These are phyloP conservation scores for Orthosia cruda DNA, from an alignment of 2,888 invertebrate species.

Conservation along the genomic window DNA sequence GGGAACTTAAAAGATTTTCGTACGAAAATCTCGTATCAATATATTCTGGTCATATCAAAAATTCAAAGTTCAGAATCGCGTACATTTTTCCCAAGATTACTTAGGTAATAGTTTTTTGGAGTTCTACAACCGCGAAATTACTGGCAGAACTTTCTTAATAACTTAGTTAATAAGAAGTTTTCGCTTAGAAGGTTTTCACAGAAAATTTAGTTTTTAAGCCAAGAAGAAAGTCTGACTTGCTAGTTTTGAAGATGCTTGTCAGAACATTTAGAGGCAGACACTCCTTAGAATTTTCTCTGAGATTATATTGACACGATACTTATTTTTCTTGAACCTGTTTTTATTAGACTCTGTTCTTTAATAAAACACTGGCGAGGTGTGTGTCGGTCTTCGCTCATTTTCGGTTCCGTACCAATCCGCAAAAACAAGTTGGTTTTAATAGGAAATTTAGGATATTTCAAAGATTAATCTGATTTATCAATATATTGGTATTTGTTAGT, in stretches of 20 bases:
- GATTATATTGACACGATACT: no score
- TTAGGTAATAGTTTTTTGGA: constrained; percentile 31
- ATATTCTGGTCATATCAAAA: constrained; percentile 34
- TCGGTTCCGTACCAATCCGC: no score
- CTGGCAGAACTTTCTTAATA: constrained; percentile 37
- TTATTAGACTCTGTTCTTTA: no score
- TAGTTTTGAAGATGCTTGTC: not conserved
- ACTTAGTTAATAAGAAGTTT: constrained; percentile 32
- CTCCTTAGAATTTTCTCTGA: no score
- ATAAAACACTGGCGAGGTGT: no score
- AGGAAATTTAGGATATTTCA: no score
- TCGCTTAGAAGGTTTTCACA: constrained; percentile 6
- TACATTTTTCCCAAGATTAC: constrained; percentile 17
- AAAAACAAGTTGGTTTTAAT: no score
- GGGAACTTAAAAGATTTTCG: not conserved
- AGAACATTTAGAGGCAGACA: not conserved
- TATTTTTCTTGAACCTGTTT: no score
- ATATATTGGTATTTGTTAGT: no score
- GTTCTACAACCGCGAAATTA: constrained; percentile 26
- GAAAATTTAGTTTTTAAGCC: constrained; percentile 1
- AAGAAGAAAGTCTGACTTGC: not conserved
- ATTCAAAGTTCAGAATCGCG: constrained; percentile 27
- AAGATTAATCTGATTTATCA: no score
- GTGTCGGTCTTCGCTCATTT: no score
- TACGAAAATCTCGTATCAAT: constrained; percentile 11